Percentiles rank a stretch among this genome's conserved stretches.
phyloP scores from a whole-genome alignment of 2,113 vertebrate genomes.

The Rhodinocichla rosea region DNA sequence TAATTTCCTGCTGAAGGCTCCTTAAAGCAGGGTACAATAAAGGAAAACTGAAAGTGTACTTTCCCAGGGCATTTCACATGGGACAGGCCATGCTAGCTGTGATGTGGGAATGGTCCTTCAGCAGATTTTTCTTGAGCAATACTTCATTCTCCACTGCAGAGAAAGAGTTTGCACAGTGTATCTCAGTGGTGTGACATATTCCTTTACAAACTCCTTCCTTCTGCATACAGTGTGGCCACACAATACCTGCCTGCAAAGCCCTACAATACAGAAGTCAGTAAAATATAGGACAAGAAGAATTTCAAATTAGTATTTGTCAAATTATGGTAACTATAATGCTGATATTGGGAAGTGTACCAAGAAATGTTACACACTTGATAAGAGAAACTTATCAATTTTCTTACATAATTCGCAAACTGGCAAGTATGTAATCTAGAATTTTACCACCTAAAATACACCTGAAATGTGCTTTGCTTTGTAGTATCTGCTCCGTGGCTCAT shows the following conservation, averaged over 20 bases:
- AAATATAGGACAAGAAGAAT: neutral
- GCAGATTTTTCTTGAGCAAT: neutral
- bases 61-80: neutral
- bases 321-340: neutral
- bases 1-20: neutral
- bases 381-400: neutral
- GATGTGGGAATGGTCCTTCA: neutral
- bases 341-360: neutral
- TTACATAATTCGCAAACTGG: neutral
- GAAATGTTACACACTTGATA: fast-evolving
- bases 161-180: neutral
- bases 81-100: neutral
- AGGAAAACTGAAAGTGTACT: neutral
- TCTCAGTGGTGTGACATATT: neutral
- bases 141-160: neutral
- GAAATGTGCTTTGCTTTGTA: neutral
- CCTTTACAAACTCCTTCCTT: neutral
- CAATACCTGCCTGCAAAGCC: neutral
- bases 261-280: neutral
- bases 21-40: neutral
- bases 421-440: neutral
- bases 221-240: neutral
- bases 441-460: neutral
- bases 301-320: neutral
- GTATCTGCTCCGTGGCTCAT: neutral